Percentiles rank a stretch among this genome's conserved stretches.
Conservation (phyloP, 2,888 invertebrate genomes). For the Sycophila texana region DNA sequence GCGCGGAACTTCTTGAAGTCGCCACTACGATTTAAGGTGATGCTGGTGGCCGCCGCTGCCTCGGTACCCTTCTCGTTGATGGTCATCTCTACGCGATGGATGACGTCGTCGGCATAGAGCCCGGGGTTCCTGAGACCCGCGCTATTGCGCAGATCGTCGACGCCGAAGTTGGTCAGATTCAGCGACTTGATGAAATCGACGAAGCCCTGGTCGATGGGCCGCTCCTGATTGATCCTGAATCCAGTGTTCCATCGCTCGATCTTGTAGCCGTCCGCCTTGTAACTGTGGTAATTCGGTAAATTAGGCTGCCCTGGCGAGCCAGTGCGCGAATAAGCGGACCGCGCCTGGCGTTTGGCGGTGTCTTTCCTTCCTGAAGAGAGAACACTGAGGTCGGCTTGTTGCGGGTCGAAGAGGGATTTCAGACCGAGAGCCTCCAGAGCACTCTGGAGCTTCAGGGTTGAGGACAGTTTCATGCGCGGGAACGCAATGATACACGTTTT, state of each 20-base stretch:
- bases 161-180: slow-evolving; percentile 64
- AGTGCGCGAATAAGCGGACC: not conserved
- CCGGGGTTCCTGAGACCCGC: slow-evolving; percentile 78
- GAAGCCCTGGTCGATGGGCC: slow-evolving; percentile 66
- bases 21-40: slow-evolving; percentile 79
- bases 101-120: slow-evolving; percentile 80
- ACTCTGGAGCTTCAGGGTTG: slow-evolving; percentile 78
- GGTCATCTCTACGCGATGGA: slow-evolving; percentile 82
- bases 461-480: slow-evolving; percentile 85
- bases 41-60: slow-evolving; percentile 82
- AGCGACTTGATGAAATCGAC: slow-evolving; percentile 61
- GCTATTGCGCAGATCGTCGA: slow-evolving; percentile 70
- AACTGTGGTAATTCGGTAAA: slow-evolving; percentile 62
- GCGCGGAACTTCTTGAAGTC: slow-evolving; percentile 76
- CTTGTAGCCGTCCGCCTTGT: slow-evolving; percentile 61
- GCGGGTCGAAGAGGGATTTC: slow-evolving; percentile 80
- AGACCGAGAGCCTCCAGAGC: slow-evolving; percentile 80
- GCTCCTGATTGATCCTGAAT: slow-evolving; percentile 62
- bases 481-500: slow-evolving; percentile 79
- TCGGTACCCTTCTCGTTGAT: slow-evolving; percentile 84
- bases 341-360: not conserved
- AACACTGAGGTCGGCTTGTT: slow-evolving; percentile 82
- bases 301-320: not conserved
- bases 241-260: slow-evolving; percentile 69
- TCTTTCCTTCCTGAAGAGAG: slow-evolving; percentile 74